phyloP scores from a whole-genome alignment of 2,888 invertebrate species.

The Xylota segnis region DNA sequence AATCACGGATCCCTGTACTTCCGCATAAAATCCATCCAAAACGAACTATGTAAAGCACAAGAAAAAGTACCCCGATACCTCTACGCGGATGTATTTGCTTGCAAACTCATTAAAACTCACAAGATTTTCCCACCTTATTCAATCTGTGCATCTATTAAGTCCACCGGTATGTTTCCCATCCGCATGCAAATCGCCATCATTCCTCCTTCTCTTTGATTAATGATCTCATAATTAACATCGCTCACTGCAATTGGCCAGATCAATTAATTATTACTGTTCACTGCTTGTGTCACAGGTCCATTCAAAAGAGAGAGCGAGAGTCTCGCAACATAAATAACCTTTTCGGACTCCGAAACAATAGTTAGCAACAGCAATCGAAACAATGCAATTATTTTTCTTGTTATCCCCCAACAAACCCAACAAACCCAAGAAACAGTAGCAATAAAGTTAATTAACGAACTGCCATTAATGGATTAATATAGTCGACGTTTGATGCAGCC shows the following conservation, averaged over 20 bases:
- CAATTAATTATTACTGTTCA: slow-evolving; percentile 48
- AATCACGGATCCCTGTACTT: too few relatives aligned
- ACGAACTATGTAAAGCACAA: too few relatives aligned
- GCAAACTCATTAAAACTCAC: neutral
- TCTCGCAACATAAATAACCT: slow-evolving; percentile 49
- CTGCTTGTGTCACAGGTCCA: neutral
- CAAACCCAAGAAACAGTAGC: slow-evolving; percentile 4
- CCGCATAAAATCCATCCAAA: too few relatives aligned
- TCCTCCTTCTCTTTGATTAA: neutral
- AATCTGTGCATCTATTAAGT: neutral
- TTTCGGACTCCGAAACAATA: slow-evolving; percentile 33
- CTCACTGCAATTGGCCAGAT: slow-evolving; percentile 45
- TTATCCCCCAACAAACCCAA: slow-evolving; percentile 62
- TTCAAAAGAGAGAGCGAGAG: slow-evolving; percentile 14
- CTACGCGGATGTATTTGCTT: neutral
- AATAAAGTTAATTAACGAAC: slow-evolving; percentile 83
- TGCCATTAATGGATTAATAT: slow-evolving; percentile 81
- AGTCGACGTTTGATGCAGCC: slow-evolving; percentile 7
- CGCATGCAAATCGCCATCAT: neutral
- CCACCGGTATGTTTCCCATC: neutral
- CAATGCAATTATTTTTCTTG: slow-evolving; percentile 69
- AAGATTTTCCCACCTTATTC: neutral
- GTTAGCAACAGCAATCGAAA: slow-evolving; percentile 9
- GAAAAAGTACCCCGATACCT: neutral
- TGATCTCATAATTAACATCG: slow-evolving; percentile 50